Conservation (phyloP, 2,113 vertebrate species). For the Urocynchramus pylzowi region DNA sequence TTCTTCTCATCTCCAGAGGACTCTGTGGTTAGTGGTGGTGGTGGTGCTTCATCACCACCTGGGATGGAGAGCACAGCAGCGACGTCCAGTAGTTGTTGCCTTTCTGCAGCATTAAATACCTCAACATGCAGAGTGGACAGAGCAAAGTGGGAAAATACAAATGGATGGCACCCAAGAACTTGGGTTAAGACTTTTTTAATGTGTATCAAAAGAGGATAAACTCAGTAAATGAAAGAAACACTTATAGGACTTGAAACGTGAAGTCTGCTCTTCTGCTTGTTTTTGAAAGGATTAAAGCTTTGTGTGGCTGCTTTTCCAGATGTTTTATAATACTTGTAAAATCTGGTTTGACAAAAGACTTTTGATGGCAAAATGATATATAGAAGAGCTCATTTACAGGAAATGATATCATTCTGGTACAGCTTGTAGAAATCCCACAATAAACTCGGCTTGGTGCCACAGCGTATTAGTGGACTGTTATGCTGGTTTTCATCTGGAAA, state of each 20-base stretch:
- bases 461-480: conserved; percentile 65
- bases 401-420: conserved; percentile 74
- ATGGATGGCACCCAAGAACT: not conserved
- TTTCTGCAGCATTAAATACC: not conserved
- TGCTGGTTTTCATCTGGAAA: conserved; percentile 51
- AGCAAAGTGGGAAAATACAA: not conserved
- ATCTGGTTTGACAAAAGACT: conserved; percentile 67
- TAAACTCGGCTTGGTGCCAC: conserved; percentile 75
- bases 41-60: not conserved
- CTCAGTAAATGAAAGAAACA: not conserved
- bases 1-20: not conserved
- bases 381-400: conserved; percentile 73
- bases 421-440: conserved; percentile 72
- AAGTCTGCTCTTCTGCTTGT: conserved; percentile 3
- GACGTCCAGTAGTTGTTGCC: rapidly evolving
- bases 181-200: not conserved
- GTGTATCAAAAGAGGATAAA: not conserved
- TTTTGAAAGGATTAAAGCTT: conserved; percentile 48
- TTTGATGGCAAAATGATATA: conserved; percentile 72
- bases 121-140: not conserved
- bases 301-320: conserved; percentile 55
- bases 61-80: not conserved
- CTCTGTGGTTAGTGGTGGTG: not conserved
- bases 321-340: conserved; percentile 63
- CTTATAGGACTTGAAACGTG: not conserved